Evolutionary conservation across 2,797 vertebrate genomes (phyloP).

Genomic region (Eulemur coronatus): DNA sequence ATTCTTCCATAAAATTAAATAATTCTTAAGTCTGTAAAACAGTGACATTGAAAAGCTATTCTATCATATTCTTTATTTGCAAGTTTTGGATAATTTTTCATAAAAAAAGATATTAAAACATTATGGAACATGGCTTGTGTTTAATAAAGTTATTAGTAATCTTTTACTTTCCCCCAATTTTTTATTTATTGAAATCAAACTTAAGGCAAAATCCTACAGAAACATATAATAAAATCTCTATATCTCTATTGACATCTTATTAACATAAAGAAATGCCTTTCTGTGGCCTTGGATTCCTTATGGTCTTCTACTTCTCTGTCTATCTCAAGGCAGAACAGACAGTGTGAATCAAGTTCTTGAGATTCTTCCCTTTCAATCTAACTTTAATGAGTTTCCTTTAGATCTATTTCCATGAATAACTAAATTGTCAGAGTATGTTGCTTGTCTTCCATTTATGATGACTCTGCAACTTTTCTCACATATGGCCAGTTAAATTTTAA

Average conservation of each 20-base stretch:
- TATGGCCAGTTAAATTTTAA: background rate
- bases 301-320: background rate
- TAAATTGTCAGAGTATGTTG: background rate
- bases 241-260: background rate
- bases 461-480: background rate
- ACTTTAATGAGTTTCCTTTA: background rate
- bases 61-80: background rate
- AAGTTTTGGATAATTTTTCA: background rate
- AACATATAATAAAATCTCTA: background rate
- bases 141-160: background rate
- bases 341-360: background rate
- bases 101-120: background rate
- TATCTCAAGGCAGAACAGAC: background rate
- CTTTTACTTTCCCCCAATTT: background rate
- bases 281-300: background rate
- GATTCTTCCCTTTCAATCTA: background rate
- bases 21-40: background rate
- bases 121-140: background rate
- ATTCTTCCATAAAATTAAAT: background rate
- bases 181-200: conserved; percentile 16
- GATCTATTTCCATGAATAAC: background rate
- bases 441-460: background rate
- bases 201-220: background rate
- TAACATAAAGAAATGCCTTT: background rate
- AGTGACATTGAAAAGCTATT: background rate